phyloP scores from a whole-genome alignment of 2,113 vertebrate genomes.

The Labeo rohita region DNA sequence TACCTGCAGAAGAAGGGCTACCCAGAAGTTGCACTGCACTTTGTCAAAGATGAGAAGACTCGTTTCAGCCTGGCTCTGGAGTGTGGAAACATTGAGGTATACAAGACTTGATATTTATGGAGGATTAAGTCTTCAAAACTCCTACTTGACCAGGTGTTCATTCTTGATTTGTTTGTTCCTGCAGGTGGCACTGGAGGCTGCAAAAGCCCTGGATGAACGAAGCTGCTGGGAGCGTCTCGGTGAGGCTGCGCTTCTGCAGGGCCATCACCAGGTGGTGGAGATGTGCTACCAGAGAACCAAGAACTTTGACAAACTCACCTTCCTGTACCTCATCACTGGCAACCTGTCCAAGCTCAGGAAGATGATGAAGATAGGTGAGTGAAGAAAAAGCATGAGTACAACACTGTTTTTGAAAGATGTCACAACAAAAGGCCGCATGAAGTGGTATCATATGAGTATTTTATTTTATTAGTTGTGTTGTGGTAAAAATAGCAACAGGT shows the following conservation, averaged over 20 bases:
- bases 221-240: conserved; percentile 97
- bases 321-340: conserved; percentile 96
- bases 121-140: neutral
- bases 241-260: conserved; percentile 91
- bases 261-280: conserved; percentile 98
- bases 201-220: conserved; percentile 93
- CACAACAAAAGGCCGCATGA: too few relatives aligned
- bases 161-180: neutral
- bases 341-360: conserved; percentile 96
- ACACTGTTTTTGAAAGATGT: neutral
- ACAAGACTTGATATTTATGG: neutral
- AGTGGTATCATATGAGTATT: too few relatives aligned
- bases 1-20: conserved; percentile 98
- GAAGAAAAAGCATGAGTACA: neutral
- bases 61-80: conserved; percentile 92
- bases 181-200: conserved; percentile 93
- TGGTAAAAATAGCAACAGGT: too few relatives aligned
- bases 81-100: conserved; percentile 93
- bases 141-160: neutral
- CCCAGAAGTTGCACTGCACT: conserved; percentile 95
- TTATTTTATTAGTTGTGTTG: too few relatives aligned
- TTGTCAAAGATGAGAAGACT: conserved; percentile 97
- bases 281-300: conserved; percentile 99
- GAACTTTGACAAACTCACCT: conserved; percentile 96
- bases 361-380: conserved; percentile 98